A percentile compares a stretch with the other conserved stretches of the same genome.
Conservation (phyloP, 1,140 invertebrate genomes). For the Babylonia areolata region DNA sequence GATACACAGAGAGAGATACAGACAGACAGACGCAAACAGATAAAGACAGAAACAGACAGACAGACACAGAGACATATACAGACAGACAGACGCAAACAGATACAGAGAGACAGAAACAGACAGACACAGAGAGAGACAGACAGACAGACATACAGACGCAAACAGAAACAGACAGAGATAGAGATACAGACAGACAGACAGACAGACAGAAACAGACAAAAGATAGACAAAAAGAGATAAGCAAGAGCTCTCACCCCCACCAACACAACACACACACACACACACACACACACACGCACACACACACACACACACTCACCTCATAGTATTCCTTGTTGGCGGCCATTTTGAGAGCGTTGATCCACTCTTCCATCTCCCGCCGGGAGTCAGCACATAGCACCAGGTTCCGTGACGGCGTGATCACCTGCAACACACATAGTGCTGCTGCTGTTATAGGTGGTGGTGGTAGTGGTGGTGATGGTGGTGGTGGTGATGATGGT, state of each 20-base stretch:
- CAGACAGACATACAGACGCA: background rate
- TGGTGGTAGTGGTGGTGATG: too few species aligned
- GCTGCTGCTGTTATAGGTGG: too few species aligned
- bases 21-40: background rate
- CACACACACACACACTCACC: slow-evolving; percentile 61
- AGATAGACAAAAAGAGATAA: background rate
- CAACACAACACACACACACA: too few species aligned
- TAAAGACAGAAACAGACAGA: background rate
- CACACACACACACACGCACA: too few species aligned
- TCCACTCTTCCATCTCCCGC: slow-evolving; percentile 93
- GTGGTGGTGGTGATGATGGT: too few species aligned
- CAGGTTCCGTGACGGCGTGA: slow-evolving; percentile 88
- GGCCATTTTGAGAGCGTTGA: slow-evolving; percentile 85
- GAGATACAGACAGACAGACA: background rate
- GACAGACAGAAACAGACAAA: background rate
- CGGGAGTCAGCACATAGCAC: slow-evolving; percentile 89
- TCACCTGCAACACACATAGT: slow-evolving; percentile 86
- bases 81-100: background rate
- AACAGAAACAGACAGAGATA: background rate
- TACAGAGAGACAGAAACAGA: background rate
- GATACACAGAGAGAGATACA: background rate
- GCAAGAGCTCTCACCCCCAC: background rate
- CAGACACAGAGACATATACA: too few species aligned
- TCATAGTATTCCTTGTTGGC: slow-evolving; percentile 83
- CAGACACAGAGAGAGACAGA: background rate